A percentile compares a stretch with the other conserved stretches of the same genome.
Evolutionary conservation across 1,140 invertebrate genomes (phyloP).

Genomic region (Dysdera silvatica): DNA sequence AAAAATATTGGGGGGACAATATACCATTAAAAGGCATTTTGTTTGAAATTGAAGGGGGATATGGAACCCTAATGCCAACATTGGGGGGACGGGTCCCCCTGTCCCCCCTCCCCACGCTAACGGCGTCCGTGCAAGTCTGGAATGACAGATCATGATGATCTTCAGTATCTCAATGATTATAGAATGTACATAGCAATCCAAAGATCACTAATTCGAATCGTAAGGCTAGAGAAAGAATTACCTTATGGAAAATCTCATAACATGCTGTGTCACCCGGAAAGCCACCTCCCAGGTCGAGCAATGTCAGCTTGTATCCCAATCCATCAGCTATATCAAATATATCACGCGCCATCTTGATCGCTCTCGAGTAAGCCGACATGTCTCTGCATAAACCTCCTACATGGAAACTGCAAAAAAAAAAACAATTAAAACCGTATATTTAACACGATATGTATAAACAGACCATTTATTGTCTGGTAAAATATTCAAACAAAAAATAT

Average conservation of each 20-base stretch:
- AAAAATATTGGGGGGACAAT: no score
- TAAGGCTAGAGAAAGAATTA: no score
- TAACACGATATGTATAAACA: not conserved
- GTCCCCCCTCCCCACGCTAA: no score
- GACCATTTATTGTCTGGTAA: not conserved
- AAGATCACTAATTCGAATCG: no score
- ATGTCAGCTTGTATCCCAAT: constrained; percentile 42
- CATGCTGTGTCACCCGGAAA: constrained; percentile 43
- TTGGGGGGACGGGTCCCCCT: no score
- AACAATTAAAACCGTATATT: not conserved
- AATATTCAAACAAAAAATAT: not conserved
- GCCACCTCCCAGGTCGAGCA: constrained; percentile 49
- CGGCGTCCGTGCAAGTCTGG: no score
- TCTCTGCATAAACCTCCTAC: constrained; percentile 47
- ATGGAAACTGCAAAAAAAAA: constrained; percentile 40
- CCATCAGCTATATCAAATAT: constrained; percentile 43
- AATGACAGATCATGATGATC: no score
- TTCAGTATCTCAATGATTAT: no score
- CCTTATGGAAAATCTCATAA: constrained; percentile 42
- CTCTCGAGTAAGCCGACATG: constrained; percentile 41
- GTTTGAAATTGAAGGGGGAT: no score
- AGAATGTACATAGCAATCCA: no score
- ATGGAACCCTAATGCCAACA: no score
- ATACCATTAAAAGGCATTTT: no score
- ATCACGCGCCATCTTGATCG: constrained; percentile 42